phyloP scores from a whole-genome alignment of 1,140 invertebrate genomes.

The Cherax destructor region DNA sequence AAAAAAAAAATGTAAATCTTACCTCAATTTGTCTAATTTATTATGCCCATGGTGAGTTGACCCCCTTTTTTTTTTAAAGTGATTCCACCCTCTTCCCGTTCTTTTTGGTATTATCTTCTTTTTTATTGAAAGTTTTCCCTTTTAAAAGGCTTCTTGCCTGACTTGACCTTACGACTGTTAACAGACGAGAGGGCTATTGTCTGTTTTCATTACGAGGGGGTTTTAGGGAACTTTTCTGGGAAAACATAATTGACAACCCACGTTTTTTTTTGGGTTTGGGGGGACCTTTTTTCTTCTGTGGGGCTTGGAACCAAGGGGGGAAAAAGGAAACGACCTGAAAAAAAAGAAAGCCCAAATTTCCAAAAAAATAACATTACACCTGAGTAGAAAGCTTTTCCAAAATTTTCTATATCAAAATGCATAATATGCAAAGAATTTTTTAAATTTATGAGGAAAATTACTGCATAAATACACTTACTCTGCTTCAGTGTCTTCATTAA shows the following conservation, averaged over 20 bases:
- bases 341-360: no score
- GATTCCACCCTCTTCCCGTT: slow-evolving; percentile 19
- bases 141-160: neutral
- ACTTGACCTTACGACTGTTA: neutral
- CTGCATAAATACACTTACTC: neutral
- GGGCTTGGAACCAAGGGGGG: slow-evolving; percentile 26
- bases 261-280: slow-evolving; percentile 41
- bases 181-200: neutral
- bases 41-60: neutral
- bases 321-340: slow-evolving; percentile 49
- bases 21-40: neutral
- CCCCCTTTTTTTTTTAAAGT: neutral
- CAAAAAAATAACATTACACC: no score
- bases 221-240: neutral
- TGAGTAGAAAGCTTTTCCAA: no score
- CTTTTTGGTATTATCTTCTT: neutral
- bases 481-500: slow-evolving; percentile 13
- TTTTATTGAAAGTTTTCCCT: neutral
- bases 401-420: no score
- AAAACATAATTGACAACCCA: neutral
- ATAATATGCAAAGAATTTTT: no score
- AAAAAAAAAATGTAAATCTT: neutral
- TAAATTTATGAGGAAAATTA: neutral
- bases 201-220: slow-evolving; percentile 19
- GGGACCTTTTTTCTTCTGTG: slow-evolving; percentile 4